A percentile compares a stretch with the other conserved stretches of the same genome.
These are phyloP conservation scores for Brachypodius melanocephalos DNA, from an alignment of 2,113 vertebrate species.

Conservation along the genomic window DNA sequence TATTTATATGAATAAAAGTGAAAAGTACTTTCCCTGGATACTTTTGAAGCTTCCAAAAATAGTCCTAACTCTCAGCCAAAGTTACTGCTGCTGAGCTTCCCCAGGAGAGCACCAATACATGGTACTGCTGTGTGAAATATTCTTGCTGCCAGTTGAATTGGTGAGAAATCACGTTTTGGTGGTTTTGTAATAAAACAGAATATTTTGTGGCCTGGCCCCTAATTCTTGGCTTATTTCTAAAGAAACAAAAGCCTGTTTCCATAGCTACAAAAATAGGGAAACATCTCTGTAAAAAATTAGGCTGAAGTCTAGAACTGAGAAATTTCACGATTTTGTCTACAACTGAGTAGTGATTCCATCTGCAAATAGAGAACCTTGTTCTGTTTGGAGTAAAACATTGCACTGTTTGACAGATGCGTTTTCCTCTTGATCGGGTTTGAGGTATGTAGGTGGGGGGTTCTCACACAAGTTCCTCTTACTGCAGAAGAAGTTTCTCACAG, in stretches of 20 bases:
- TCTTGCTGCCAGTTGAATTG: conserved; percentile 35
- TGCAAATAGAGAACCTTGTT: not conserved
- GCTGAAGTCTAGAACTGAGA: not conserved
- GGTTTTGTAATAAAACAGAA: conserved; percentile 59
- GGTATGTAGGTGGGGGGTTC: not conserved
- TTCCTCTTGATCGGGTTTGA: not conserved
- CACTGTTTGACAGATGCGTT: not conserved
- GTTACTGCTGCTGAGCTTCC: conserved; percentile 43
- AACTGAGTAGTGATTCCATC: not conserved
- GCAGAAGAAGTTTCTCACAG: not conserved
- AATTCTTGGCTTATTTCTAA: conserved; percentile 39
- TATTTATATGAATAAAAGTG: conserved; percentile 64
- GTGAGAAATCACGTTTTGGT: conserved; percentile 56
- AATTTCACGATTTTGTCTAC: not conserved
- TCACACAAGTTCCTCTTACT: not conserved
- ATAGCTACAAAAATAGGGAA: conserved; percentile 18
- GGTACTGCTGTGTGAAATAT: conserved; percentile 23
- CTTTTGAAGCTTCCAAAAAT: conserved; percentile 59
- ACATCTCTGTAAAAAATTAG: conserved; percentile 15
- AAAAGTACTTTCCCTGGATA: conserved; percentile 43
- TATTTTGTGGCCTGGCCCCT: conserved; percentile 47
- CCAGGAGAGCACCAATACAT: conserved; percentile 25
- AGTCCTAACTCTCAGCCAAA: conserved; percentile 35
- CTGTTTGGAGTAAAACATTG: not conserved
- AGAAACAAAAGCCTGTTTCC: conserved; percentile 28